Evolutionary conservation across 2,797 vertebrate species (phyloP).

Genomic region (Macrochelys suwanniensis): DNA sequence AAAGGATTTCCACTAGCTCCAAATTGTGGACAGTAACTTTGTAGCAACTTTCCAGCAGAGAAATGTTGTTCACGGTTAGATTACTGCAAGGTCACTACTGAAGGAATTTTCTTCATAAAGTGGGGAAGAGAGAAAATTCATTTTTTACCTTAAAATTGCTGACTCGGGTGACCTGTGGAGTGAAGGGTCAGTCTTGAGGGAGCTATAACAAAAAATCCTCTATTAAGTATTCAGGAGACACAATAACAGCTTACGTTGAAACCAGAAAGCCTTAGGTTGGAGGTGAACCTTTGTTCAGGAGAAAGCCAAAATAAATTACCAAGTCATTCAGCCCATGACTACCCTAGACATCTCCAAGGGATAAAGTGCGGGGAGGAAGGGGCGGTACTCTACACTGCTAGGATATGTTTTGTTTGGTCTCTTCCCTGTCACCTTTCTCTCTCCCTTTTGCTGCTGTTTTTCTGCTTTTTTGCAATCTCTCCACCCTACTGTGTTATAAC

Average conservation of each 20-base stretch:
- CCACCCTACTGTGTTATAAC: not conserved
- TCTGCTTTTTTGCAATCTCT: not conserved
- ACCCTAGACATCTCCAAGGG: not conserved
- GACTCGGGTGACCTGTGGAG: not conserved
- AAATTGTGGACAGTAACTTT: not conserved
- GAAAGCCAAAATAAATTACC: not conserved
- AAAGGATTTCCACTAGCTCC: not conserved
- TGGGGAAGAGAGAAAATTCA: not conserved
- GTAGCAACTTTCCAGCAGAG: not conserved
- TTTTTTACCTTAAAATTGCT: not conserved
- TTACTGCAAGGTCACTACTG: not conserved
- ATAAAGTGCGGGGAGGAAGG: not conserved
- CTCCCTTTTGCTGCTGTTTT: not conserved
- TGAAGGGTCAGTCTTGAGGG: slow-evolving; percentile 6
- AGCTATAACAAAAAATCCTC: not conserved
- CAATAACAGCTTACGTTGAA: slow-evolving; percentile 7
- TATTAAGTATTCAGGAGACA: not conserved
- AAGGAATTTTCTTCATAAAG: not conserved
- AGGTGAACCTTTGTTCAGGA: not conserved
- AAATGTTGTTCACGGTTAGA: not conserved
- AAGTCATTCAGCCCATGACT: not conserved
- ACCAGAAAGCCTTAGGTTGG: not conserved
- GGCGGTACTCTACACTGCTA: not conserved
- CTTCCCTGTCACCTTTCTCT: not conserved
- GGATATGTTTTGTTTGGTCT: not conserved